Percentiles rank a stretch among this genome's conserved stretches.
Evolutionary conservation across 2,888 invertebrate genomes (phyloP).

Genomic region (Antheraea yamamai): DNA sequence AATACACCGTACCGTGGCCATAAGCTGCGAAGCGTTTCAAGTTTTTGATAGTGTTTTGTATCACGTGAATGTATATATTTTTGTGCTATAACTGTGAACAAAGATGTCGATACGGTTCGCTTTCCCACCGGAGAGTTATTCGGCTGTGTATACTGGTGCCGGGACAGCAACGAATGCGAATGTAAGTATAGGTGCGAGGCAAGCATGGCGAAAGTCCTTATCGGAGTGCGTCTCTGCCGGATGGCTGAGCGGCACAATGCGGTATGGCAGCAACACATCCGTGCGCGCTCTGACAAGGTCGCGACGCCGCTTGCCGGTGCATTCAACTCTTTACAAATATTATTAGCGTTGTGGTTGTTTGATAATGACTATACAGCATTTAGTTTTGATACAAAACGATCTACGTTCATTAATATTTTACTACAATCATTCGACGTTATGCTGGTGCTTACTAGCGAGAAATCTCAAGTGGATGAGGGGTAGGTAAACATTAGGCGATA

Average conservation of each 20-base stretch:
- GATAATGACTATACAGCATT: background rate
- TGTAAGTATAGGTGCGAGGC: constrained; percentile 65
- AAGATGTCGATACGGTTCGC: constrained; percentile 64
- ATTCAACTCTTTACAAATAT: constrained; percentile 59
- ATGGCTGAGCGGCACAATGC: constrained; percentile 35
- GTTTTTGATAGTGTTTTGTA: constrained; percentile 37
- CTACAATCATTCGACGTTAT: background rate
- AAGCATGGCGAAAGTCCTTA: constrained; percentile 43
- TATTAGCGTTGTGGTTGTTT: background rate
- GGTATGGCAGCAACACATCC: constrained; percentile 38
- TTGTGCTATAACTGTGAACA: constrained; percentile 49
- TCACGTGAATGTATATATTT: constrained; percentile 38
- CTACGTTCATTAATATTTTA: background rate
- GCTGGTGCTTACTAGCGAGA: background rate
- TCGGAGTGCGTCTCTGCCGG: constrained; percentile 40
- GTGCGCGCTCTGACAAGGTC: constrained; percentile 66
- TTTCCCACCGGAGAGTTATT: constrained; percentile 75
- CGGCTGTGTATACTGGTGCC: constrained; percentile 66
- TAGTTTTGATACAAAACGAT: background rate
- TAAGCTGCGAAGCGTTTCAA: constrained; percentile 41
- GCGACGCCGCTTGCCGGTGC: constrained; percentile 58
- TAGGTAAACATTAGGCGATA: background rate
- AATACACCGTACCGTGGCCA: constrained; percentile 43
- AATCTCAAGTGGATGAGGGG: background rate
- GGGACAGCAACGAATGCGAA: constrained; percentile 52